phyloP scores from a whole-genome alignment of 1,140 invertebrate genomes.

The Drosophila varians region DNA sequence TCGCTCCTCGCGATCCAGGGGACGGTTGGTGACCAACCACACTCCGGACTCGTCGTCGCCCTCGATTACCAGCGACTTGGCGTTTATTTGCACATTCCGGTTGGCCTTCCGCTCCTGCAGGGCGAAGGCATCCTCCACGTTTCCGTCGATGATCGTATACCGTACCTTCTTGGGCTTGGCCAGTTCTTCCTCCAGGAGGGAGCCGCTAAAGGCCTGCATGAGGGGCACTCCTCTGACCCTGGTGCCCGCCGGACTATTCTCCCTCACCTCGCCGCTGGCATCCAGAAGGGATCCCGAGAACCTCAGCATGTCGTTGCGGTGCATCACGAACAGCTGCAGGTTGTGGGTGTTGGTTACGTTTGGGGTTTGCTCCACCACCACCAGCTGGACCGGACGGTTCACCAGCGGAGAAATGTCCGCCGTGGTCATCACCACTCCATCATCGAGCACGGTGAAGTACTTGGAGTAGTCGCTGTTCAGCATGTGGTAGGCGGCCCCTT shows the following conservation, averaged over 20 bases:
- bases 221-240: conserved; percentile 88
- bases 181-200: conserved; percentile 82
- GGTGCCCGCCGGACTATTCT: conserved; percentile 90
- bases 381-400: conserved; percentile 90
- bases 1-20: conserved; percentile 89
- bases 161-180: conserved; percentile 87
- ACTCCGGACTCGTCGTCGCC: conserved; percentile 85
- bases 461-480: conserved; percentile 91
- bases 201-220: conserved; percentile 85
- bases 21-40: conserved; percentile 88
- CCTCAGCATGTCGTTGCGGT: conserved; percentile 90
- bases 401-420: conserved; percentile 91
- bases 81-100: conserved; percentile 85
- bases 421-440: conserved; percentile 95
- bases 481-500: conserved; percentile 68
- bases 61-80: conserved; percentile 83
- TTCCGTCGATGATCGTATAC: conserved; percentile 91
- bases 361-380: conserved; percentile 91
- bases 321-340: conserved; percentile 91
- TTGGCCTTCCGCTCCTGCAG: conserved; percentile 86
- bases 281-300: conserved; percentile 87
- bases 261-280: conserved; percentile 88
- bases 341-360: conserved; percentile 92
- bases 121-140: conserved; percentile 88
- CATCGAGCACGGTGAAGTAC: conserved; percentile 93